phyloP scores from a whole-genome alignment of 2,888 invertebrate genomes.

The Alcis repandata region DNA sequence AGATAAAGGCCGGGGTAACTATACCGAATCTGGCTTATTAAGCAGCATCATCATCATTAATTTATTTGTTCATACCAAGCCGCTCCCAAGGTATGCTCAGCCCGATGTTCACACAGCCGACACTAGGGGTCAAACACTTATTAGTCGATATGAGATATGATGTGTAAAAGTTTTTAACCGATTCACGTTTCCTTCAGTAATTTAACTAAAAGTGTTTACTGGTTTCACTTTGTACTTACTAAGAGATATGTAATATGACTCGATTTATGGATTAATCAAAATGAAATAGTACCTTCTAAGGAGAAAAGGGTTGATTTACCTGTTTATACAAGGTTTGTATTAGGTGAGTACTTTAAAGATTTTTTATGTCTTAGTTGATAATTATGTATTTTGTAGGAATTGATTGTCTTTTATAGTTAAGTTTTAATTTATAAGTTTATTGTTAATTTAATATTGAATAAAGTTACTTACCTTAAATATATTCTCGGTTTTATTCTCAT shows the following conservation, averaged over 20 bases:
- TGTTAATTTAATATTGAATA: slow-evolving; percentile 8
- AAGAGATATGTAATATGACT: neutral
- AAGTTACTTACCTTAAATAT: neutral
- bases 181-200: neutral
- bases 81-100: no score
- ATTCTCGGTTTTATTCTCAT: neutral
- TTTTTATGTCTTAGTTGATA: slow-evolving; percentile 11
- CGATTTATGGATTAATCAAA: neutral
- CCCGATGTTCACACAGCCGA: no score
- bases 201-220: no score
- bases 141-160: no score
- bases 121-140: no score
- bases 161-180: neutral
- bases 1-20: no score
- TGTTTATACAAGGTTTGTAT: slow-evolving; percentile 37
- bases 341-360: slow-evolving; percentile 42
- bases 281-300: neutral
- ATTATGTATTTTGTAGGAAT: slow-evolving; percentile 29
- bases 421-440: slow-evolving; percentile 24
- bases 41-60: no score
- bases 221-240: no score
- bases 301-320: neutral
- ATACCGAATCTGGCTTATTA: no score
- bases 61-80: no score
- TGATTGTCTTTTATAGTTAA: slow-evolving; percentile 22